A percentile compares a stretch with the other conserved stretches of the same genome.
These are phyloP conservation scores for Bombus soroeensis DNA, from an alignment of 1,140 invertebrate species.

Conservation along the genomic window DNA sequence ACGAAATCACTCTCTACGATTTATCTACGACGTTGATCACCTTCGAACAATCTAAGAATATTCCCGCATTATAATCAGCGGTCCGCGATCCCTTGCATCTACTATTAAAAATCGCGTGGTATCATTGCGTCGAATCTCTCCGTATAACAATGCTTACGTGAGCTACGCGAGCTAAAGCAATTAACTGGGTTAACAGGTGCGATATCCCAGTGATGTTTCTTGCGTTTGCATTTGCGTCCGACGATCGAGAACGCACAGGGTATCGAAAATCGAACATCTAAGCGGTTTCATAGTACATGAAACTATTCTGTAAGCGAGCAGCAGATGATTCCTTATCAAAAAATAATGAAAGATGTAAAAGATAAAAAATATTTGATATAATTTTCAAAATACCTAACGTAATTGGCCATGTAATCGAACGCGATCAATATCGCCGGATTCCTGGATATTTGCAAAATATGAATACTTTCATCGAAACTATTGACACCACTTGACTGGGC, in stretches of 20 bases:
- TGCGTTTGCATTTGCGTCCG: background rate
- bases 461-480: constrained; percentile 11
- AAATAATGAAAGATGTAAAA: no score
- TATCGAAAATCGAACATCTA: no score
- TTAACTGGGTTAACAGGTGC: constrained; percentile 72
- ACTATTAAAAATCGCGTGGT: constrained; percentile 38
- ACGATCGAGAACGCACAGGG: background rate
- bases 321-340: no score
- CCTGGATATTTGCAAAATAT: background rate
- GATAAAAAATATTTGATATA: background rate
- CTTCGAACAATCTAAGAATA: constrained; percentile 1
- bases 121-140: constrained; percentile 41
- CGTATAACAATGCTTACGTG: constrained; percentile 42
- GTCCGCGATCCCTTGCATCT: constrained; percentile 14
- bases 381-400: no score
- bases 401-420: background rate
- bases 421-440: background rate
- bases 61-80: constrained; percentile 4
- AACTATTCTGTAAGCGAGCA: no score
- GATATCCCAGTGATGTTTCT: constrained; percentile 36
- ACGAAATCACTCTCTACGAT: background rate
- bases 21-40: constrained; percentile 36
- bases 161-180: constrained; percentile 64
- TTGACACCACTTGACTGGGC: background rate
- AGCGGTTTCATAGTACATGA: no score